A percentile compares a stretch with the other conserved stretches of the same genome.
Evolutionary conservation across 2,888 invertebrate species (phyloP).

Genomic region (Neocrepidodera transversa): DNA sequence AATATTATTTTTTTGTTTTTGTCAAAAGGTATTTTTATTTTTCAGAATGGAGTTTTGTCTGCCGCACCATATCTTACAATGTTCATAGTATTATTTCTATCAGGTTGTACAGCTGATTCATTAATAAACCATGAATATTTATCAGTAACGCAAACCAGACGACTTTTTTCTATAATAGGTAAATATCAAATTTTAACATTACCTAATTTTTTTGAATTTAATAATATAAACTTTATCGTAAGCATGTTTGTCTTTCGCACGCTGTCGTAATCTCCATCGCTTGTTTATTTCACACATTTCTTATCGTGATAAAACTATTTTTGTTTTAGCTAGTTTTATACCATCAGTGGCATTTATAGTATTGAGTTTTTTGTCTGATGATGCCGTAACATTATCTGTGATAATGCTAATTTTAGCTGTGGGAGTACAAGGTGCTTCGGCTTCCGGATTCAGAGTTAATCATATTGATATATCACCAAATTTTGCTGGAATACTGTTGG

Average conservation of each 20-base stretch:
- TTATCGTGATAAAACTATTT: no score
- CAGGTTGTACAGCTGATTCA: conserved; percentile 71
- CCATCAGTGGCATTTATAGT: conserved; percentile 72
- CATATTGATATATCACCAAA: conserved; percentile 86
- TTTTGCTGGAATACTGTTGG: conserved; percentile 83
- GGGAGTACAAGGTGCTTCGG: conserved; percentile 62
- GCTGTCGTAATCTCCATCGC: no score
- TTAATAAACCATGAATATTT: conserved; percentile 59
- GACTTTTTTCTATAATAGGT: not conserved
- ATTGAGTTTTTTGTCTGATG: conserved; percentile 63
- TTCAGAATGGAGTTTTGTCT: conserved; percentile 71
- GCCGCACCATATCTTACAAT: conserved; percentile 76
- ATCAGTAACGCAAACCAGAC: not conserved
- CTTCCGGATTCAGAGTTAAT: conserved; percentile 72
- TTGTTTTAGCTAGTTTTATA: conserved; percentile 58
- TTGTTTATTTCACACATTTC: no score
- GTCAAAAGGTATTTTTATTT: conserved; percentile 5
- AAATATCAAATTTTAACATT: no score
- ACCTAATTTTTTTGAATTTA: no score
- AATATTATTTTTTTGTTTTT: no score
- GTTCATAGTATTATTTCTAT: conserved; percentile 74
- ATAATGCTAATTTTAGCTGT: conserved; percentile 69
- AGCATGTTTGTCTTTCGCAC: no score
- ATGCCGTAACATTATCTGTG: conserved; percentile 68
- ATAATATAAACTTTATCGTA: no score